phyloP scores from a whole-genome alignment of 2,888 invertebrate species.

The Drosophila ustulata region DNA sequence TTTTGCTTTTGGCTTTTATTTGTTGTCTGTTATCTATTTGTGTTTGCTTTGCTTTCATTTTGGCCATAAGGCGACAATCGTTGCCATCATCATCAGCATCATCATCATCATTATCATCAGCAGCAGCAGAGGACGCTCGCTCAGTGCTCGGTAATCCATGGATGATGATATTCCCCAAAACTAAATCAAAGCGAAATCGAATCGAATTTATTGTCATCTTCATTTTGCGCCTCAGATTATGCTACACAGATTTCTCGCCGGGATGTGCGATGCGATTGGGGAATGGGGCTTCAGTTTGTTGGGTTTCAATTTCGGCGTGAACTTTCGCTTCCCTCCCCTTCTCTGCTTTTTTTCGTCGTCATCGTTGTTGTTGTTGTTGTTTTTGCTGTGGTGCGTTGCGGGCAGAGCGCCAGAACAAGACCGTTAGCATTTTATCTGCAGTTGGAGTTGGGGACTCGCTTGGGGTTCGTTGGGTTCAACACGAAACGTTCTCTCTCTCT shows the following conservation, averaged over 20 bases:
- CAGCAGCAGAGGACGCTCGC: constrained; percentile 15
- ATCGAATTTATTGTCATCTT: constrained; percentile 81
- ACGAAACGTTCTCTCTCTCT: constrained; percentile 15
- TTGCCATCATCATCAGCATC: constrained; percentile 46
- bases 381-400: constrained; percentile 42
- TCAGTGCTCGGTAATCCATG: constrained; percentile 69
- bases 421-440: constrained; percentile 11
- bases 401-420: constrained; percentile 31
- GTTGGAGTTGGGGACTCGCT: constrained; percentile 8
- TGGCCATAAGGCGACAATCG: constrained; percentile 77
- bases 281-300: constrained; percentile 45
- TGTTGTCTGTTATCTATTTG: constrained; percentile 78
- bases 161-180: constrained; percentile 75
- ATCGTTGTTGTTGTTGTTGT: constrained; percentile 20
- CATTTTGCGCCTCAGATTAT: constrained; percentile 78
- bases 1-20: constrained; percentile 70
- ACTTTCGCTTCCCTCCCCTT: constrained; percentile 65
- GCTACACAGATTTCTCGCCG: constrained; percentile 58
- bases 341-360: constrained; percentile 12
- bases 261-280: background rate
- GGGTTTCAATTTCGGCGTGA: constrained; percentile 81
- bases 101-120: constrained; percentile 22
- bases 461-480: constrained; percentile 15
- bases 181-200: constrained; percentile 81
- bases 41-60: constrained; percentile 69